phyloP scores from a whole-genome alignment of 64 coral and sea anemone species.

The Orbicella faveolata region DNA sequence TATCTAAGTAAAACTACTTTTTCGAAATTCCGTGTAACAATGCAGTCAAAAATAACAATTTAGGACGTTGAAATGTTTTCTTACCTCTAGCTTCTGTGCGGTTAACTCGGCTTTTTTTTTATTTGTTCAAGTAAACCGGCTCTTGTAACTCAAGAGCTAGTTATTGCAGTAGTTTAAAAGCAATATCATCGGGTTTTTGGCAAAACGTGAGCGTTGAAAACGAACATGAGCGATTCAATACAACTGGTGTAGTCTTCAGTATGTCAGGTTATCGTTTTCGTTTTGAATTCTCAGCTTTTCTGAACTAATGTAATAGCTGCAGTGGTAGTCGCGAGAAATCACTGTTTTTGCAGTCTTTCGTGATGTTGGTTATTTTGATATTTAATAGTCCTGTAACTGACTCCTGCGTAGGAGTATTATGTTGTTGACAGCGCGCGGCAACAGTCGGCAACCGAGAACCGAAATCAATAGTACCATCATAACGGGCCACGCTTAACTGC shows the following conservation, averaged over 20 bases:
- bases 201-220: neutral
- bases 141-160: neutral
- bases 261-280: neutral
- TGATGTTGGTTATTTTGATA: neutral
- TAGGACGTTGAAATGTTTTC: neutral
- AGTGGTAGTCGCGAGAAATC: neutral
- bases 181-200: conserved; percentile 9
- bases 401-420: conserved; percentile 13
- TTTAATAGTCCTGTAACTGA: conserved; percentile 3
- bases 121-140: neutral
- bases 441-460: neutral
- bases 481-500: conserved; percentile 17
- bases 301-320: too few species aligned
- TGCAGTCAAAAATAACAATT: neutral
- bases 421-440: neutral
- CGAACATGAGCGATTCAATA: neutral
- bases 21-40: neutral
- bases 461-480: conserved; percentile 4
- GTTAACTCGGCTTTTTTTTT: neutral
- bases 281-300: neutral
- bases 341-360: neutral
- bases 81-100: neutral
- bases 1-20: conserved; percentile 38
- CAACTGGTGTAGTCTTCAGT: neutral
- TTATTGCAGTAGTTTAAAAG: neutral